phyloP scores from a whole-genome alignment of 2,888 invertebrate species.

The Apamea crenata region DNA sequence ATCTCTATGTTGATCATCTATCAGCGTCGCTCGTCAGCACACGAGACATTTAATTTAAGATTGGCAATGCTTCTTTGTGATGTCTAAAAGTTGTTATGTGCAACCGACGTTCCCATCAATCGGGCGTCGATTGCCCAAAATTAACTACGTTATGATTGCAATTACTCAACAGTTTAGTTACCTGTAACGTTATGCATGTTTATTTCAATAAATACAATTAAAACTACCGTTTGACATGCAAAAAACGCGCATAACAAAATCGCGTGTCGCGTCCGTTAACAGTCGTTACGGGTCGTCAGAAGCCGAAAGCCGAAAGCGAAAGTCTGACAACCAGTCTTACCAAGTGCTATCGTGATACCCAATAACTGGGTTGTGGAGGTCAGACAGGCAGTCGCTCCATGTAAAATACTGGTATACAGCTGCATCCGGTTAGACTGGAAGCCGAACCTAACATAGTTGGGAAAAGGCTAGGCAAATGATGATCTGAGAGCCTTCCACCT shows the following conservation, averaged over 20 bases:
- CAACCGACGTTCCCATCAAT: background rate
- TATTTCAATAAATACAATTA: background rate
- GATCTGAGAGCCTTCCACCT: too few relatives aligned
- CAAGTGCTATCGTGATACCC: background rate
- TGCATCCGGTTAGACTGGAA: background rate
- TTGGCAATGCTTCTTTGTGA: background rate
- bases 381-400: background rate
- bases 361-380: background rate
- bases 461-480: too few relatives aligned
- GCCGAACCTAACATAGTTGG: background rate
- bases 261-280: conserved; percentile 7
- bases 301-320: too few relatives aligned
- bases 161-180: background rate
- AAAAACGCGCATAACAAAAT: background rate
- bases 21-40: too few relatives aligned
- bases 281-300: too few relatives aligned
- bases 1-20: too few relatives aligned
- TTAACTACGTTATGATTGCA: background rate
- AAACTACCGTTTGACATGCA: conserved; percentile 14
- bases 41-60: too few relatives aligned
- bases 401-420: background rate
- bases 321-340: background rate
- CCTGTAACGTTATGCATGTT: background rate
- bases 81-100: background rate
- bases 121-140: background rate